Percentiles rank a stretch among this genome's conserved stretches.
These are phyloP conservation scores for Synanthedon tipuliformis DNA, from an alignment of 2,888 invertebrate species.

Conservation along the genomic window DNA sequence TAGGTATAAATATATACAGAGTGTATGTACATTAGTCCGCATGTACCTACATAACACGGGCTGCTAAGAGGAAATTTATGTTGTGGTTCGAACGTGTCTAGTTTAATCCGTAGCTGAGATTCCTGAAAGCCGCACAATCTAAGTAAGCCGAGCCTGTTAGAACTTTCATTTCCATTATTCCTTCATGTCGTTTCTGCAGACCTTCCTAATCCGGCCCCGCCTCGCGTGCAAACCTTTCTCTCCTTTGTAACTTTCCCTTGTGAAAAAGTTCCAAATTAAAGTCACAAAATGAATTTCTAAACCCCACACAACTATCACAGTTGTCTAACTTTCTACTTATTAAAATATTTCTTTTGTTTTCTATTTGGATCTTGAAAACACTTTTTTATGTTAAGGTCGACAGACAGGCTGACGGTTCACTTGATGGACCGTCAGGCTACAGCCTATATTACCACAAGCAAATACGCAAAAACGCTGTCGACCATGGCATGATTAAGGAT, in stretches of 20 bases:
- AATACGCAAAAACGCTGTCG: no score
- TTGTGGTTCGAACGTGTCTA: slow-evolving; percentile 47
- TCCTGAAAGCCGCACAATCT: slow-evolving; percentile 47
- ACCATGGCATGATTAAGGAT: no score
- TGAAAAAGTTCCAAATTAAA: slow-evolving; percentile 36
- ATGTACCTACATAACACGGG: slow-evolving; percentile 15
- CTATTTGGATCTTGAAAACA: no score
- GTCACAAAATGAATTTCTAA: slow-evolving; percentile 23
- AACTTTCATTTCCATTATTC: slow-evolving; percentile 52
- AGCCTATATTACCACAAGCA: no score
- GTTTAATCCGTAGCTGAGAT: slow-evolving; percentile 46
- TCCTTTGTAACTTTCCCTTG: slow-evolving; percentile 28
- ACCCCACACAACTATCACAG: slow-evolving; percentile 21
- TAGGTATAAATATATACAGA: background rate
- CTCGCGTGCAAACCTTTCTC: slow-evolving; percentile 34
- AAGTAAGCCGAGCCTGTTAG: slow-evolving; percentile 47
- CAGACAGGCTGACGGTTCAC: no score
- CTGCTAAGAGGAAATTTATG: slow-evolving; percentile 46
- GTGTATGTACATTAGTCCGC: background rate
- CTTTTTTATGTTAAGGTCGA: no score
- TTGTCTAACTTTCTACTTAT: background rate
- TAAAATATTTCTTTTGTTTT: no score
- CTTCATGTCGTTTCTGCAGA: slow-evolving; percentile 17
- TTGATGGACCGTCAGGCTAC: no score
- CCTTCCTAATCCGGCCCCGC: slow-evolving; percentile 40